Percentiles rank a stretch among this genome's conserved stretches.
Conservation (phyloP, 2,113 vertebrate species). For the Mola mola region DNA sequence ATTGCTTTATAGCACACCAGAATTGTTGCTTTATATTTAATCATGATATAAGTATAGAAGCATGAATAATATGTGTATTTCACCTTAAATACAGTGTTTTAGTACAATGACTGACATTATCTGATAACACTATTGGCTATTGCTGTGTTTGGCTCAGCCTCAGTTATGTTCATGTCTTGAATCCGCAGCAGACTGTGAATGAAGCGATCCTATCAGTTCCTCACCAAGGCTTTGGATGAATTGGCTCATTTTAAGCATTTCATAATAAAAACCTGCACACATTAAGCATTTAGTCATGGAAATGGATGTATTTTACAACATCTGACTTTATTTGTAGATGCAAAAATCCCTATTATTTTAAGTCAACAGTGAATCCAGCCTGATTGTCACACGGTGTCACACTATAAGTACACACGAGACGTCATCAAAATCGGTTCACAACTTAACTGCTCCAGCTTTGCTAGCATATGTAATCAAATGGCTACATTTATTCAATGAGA, state of each 20-base stretch:
- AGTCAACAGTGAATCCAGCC: no score
- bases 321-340: constrained; percentile 24
- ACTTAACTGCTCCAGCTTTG: no score
- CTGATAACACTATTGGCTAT: constrained; percentile 24
- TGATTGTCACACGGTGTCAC: no score
- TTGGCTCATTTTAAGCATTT: constrained; percentile 33
- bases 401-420: no score
- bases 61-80: neutral
- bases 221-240: constrained; percentile 28
- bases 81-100: constrained; percentile 2
- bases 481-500: no score
- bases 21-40: neutral
- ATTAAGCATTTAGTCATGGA: neutral
- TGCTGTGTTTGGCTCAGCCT: constrained; percentile 15
- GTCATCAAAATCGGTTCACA: no score
- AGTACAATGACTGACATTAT: constrained; percentile 5
- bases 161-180: constrained; percentile 14
- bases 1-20: constrained; percentile 1
- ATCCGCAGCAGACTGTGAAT: constrained; percentile 55
- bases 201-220: constrained; percentile 42
- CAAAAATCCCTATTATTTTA: no score
- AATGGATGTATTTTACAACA: constrained; percentile 7
- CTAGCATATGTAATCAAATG: no score
- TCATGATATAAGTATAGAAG: neutral
- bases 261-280: neutral